These are phyloP conservation scores for Hippocampus kuda DNA, from an alignment of 2,797 vertebrate species.

Conservation along the genomic window DNA sequence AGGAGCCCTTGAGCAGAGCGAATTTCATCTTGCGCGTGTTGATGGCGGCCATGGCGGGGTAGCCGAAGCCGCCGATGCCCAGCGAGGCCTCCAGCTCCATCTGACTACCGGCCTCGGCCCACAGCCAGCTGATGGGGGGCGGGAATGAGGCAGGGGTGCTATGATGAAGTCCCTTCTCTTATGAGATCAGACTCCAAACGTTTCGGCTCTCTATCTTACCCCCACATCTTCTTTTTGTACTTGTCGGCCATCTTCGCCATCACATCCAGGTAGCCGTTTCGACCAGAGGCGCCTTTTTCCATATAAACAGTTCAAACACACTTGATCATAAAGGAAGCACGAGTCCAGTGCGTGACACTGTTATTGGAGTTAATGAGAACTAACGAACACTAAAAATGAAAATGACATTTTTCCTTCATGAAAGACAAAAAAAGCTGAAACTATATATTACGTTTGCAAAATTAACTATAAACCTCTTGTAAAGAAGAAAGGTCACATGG, in stretches of 20 bases:
- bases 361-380: too few species aligned
- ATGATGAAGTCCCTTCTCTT: neutral
- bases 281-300: conserved; percentile 78
- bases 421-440: too few species aligned
- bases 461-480: too few species aligned
- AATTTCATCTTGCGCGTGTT: conserved; percentile 96
- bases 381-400: too few species aligned
- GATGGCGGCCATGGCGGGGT: conserved; percentile 93
- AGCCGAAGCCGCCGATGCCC: conserved; percentile 93
- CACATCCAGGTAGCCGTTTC: conserved; percentile 86
- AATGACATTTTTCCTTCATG: too few species aligned
- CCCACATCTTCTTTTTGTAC: conserved; percentile 99
- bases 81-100: conserved; percentile 79
- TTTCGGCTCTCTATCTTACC: conserved; percentile 59
- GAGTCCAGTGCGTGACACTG: too few species aligned
- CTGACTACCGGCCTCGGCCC: conserved; percentile 89
- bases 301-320: neutral
- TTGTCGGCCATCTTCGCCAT: conserved; percentile 90
- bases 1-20: conserved; percentile 88
- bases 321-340: neutral
- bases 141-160: neutral
- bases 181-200: neutral
- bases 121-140: conserved; percentile 77
- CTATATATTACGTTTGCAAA: too few species aligned
- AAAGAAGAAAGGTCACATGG: too few species aligned